Conservation (phyloP, 1,140 invertebrate species). For the Dolichoris vasculosae region DNA sequence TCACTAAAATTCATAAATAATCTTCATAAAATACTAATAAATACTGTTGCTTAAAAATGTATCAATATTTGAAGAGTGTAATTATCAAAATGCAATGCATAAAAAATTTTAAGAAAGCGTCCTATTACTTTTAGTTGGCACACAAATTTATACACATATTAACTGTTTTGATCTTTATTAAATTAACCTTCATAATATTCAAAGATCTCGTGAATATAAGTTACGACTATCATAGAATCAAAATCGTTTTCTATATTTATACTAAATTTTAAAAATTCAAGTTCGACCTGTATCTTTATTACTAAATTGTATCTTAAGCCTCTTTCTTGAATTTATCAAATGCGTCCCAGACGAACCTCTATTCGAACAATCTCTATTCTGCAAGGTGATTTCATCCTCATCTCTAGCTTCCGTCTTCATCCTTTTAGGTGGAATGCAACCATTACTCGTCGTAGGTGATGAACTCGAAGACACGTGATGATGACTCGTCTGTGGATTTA, state of each 20-base stretch:
- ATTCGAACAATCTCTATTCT: slow-evolving; percentile 48
- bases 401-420: slow-evolving; percentile 44
- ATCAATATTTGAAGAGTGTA: not conserved
- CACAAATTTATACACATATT: not conserved
- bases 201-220: not conserved
- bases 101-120: not conserved
- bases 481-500: not conserved
- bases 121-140: not conserved
- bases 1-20: not conserved
- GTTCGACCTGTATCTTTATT: slow-evolving; percentile 51
- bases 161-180: not conserved
- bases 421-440: not conserved
- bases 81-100: not conserved
- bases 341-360: not conserved
- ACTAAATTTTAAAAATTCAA: not conserved
- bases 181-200: not conserved
- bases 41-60: not conserved
- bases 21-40: not conserved
- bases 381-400: slow-evolving; percentile 36
- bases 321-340: slow-evolving; percentile 49
- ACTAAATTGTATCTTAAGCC: slow-evolving; percentile 54
- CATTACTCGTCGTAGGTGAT: not conserved
- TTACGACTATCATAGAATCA: not conserved
- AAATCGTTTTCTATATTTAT: not conserved
- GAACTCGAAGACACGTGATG: slow-evolving; percentile 42